phyloP scores from a whole-genome alignment of 2,888 invertebrate genomes.

The Aleiodes testaceus region DNA sequence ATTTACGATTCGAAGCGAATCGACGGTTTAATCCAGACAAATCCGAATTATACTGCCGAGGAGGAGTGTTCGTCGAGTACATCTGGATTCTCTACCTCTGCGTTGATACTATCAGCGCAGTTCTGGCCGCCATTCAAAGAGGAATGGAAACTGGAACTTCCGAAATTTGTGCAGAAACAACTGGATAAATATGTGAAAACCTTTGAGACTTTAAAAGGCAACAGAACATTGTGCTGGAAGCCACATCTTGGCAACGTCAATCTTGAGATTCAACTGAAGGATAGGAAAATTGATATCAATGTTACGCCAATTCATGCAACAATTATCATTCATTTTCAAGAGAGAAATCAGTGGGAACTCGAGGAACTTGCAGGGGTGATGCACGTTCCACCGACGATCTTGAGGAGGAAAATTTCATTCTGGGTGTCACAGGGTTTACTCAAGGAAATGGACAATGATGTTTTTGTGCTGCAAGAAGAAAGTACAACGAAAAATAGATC shows the following conservation, averaged over 20 bases:
- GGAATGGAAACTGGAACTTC: constrained; percentile 89
- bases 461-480: constrained; percentile 83
- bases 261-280: constrained; percentile 91
- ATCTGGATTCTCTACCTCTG: constrained; percentile 79
- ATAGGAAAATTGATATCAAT: constrained; percentile 84
- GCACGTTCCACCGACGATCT: constrained; percentile 89
- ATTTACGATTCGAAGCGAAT: constrained; percentile 96
- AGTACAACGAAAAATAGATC: constrained; percentile 76
- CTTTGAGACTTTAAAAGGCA: constrained; percentile 93
- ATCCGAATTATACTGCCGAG: constrained; percentile 76
- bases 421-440: constrained; percentile 96
- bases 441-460: constrained; percentile 83
- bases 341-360: constrained; percentile 88
- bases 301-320: constrained; percentile 96
- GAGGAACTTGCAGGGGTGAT: constrained; percentile 89
- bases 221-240: constrained; percentile 94
- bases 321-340: constrained; percentile 94
- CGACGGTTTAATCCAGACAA: constrained; percentile 88
- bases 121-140: constrained; percentile 99
- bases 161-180: constrained; percentile 84
- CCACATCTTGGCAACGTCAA: constrained; percentile 93
- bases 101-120: constrained; percentile 96
- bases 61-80: constrained; percentile 66
- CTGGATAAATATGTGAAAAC: constrained; percentile 90
- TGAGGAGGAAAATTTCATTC: constrained; percentile 90